Evolutionary conservation across 2,888 invertebrate species (phyloP), one percentile per base, ranked within the genome.

Genomic region (Mythimna pallens): DNA sequence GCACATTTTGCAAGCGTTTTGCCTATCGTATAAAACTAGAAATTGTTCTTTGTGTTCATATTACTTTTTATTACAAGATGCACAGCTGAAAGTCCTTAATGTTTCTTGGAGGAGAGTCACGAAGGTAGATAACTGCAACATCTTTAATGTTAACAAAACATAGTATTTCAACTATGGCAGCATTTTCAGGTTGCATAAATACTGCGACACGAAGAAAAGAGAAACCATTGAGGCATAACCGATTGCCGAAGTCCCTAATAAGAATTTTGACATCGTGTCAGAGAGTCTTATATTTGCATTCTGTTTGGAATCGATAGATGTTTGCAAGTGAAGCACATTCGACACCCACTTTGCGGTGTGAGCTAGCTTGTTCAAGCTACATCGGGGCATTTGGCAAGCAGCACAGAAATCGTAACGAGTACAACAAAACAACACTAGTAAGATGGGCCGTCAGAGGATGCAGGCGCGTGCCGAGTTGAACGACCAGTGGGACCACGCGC

Each of bases 391-490:
- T 81, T 75, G 70, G 76, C 67, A 72, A 73, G 67, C 65, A 67
- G 68, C 55, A 71, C 66, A 81, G 77, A 84, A 73, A 77, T 73
- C 86, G 88, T 89, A 91, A 89, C 84, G 87, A 81, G 81, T 81
- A 90, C 87, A 90, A 91, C 88, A 91, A 88, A 89, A 89, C 89
- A 92, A 90, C 89, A 89, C 87, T 81, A 91, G 88, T 88, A 90
- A 90, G 89, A 92, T 88, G 85, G 87, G 81, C 83, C 86, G 89
- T 83, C 84, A 82, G 88, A 91, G 91, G 92, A 92, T 90, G 92
- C 90, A 91, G 93, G 94, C 95, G 96, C 96, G 96, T 96, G 96
- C 96, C 95, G 95, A 92, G 96, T 96, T 96, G 95, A 96, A 96
- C 94, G 96, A 96, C 96, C 96, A 95, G 88, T 89, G 89, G 81